Base-by-base conservation (phyloP, 2,113 vertebrate genomes). In the Sinocyclocheilus grahami region DNA sequence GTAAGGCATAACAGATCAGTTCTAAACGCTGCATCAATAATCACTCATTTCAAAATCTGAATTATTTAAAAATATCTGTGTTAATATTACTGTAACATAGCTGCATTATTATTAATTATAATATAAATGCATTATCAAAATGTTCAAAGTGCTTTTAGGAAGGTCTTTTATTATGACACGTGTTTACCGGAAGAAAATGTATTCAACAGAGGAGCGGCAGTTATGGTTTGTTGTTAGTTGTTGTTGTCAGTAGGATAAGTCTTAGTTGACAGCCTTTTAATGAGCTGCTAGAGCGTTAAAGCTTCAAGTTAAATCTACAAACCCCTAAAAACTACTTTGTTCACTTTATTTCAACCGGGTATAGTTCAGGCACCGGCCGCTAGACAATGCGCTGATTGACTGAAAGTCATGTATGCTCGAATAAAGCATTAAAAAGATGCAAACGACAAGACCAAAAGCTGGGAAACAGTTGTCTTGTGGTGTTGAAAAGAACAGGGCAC, bases 151-250 rank as follows among this genome's bases (percentile, higher is more conserved):
- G 48, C 8, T 46, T 62, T 2, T 46, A 9, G 46, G 0, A 27
- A 27, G 20, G 7, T 51, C 84, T 88, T 84, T 88, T 88, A 86
- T 65, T 84, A 8, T 88, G 87, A 76, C 13, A 76, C 30, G 14
- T 1, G n/a, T 5, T 33, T 18, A 62, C 39, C 87, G 87, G 87
- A 88, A 69, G 85, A 80, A 46, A 4, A 18, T 37, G 0, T n/a
- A 5, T 5, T 10, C 6, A 83, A 16, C 7, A 67, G n/a, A 48
- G 20, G 62, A 69, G 87, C 87, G 85, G 87, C 82, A 88, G 87
- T 86, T 88, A 84, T 60, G 69, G 76, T 86, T 86, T 86, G 82
- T 88, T 88, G 75, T 78, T 46, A 55, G 5, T 83, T 75, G 58
- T 63, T 39, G 39, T 39, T 30, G 37, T 37, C 37, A 37, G 37